Base-by-base conservation (phyloP, 2,797 vertebrate genomes). In the Crocidura indochinensis region DNA sequence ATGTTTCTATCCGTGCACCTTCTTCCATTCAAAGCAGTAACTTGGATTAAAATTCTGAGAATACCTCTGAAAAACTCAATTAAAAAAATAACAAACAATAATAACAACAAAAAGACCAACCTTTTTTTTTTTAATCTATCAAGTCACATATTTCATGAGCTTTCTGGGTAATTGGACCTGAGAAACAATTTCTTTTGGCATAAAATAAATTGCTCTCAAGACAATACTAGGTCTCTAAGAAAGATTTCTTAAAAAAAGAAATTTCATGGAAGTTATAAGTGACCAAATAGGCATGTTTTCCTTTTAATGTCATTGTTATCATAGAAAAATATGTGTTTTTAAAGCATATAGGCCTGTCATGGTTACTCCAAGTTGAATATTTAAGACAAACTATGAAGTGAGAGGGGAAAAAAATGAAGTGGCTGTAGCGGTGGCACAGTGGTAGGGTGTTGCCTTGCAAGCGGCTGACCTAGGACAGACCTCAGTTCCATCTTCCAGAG, bases 161-260 rank as follows among this genome's bases (percentile, higher is more conserved):
- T 95, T 95, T 74, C 82, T 72, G 75, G 73, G 81, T 94, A 92
- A 88, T 77, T 85, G 53, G 78, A 47, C 71, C 75, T 49, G 76
- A 91, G 84, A 93, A 93, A 72, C 73, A 90, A 81, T 69, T 81
- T 93, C 38, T 38, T 85, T 78, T 95, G 92, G 79, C 87, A 79
- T 38, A 22, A 44, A 84, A 27, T 84, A 93, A 88, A 69, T 69
- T 90, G 80, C 51, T 84, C 64, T 92, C 1, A 7, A 15, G 79
- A 94, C 93, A 96, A 87, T 71, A 60, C 26, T 91, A 29, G 72
- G 69, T 84, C 85, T 96, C 88, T 87, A 92, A 80, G 87, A 94
- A 94, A 80, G 81, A 76, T 60, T 67, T 47, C 85, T 90, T 78
- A 75, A 80, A 91, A 91, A 91, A 79, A 82, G 78, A 89, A 94